phyloP scores from a whole-genome alignment of 2,113 vertebrate genomes.

The Promerops cafer region DNA sequence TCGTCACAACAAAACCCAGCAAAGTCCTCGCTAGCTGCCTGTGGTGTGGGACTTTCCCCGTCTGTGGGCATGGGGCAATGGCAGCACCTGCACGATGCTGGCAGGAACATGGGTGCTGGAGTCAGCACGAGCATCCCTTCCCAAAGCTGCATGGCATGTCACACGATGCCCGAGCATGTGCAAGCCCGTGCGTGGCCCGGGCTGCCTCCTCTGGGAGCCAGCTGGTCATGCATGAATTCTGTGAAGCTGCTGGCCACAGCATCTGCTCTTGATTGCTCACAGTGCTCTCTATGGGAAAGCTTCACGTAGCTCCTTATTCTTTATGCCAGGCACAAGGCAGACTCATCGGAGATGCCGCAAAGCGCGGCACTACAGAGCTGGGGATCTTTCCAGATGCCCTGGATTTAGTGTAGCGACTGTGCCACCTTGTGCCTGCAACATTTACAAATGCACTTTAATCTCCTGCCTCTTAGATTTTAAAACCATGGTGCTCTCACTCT shows the following conservation, averaged over 20 bases:
- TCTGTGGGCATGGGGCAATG: fast-evolving
- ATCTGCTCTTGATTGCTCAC: neutral
- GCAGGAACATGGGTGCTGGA: fast-evolving
- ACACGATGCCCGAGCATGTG: fast-evolving
- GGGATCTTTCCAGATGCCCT: slow-evolving; percentile 3
- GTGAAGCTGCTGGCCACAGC: neutral
- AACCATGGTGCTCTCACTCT: neutral
- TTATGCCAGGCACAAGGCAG: neutral
- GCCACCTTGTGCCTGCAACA: slow-evolving; percentile 54
- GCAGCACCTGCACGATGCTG: fast-evolving
- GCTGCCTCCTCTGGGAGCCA: neutral
- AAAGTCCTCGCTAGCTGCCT: neutral
- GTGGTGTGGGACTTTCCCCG: fast-evolving
- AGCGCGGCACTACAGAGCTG: fast-evolving
- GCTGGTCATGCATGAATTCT: neutral
- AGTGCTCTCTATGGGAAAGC: neutral
- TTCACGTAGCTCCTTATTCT: neutral
- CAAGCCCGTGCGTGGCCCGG: fast-evolving
- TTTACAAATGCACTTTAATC: neutral
- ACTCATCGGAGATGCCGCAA: fast-evolving
- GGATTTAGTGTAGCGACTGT: slow-evolving; percentile 11
- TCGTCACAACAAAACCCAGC: neutral
- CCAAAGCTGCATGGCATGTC: fast-evolving
- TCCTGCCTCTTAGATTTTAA: neutral
- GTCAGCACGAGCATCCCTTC: neutral